Base-by-base conservation (phyloP, 2,888 invertebrate genomes). In the Apodemia hepburni region DNA sequence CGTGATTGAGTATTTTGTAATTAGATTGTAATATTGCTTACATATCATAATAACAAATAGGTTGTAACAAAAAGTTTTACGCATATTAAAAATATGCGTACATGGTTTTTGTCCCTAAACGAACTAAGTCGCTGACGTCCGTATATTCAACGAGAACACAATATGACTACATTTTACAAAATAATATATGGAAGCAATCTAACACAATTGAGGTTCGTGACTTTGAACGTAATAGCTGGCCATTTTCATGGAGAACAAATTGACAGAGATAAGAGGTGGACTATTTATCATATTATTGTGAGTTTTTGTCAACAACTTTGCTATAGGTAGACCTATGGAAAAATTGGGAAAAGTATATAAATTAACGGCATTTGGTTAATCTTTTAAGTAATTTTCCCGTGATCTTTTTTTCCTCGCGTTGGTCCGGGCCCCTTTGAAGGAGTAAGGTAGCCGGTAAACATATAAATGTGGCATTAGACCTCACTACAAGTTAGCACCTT, bases 151-250 rank as follows among this genome's bases (percentile, higher is more conserved):
- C 17, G 47, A 7, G 47, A 47, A 17, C 47, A 47, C 8, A 47
- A 47, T 42, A 42, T n/a, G 47, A 17, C n/a, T 47, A 47, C 17
- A 8, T 47, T 47, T 47, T 17, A 47, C 17, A 47, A 8, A 17
- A 47, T 47, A 47, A 47, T 47, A 47, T 47, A 54, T 54, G 15
- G 54, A 18, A 54, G 27, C 27, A 54, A 54, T 54, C 54, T 54
- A 54, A 27, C 27, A 54, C 54, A 54, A 54, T 54, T 27, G 54
- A 27, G 22, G 54, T 54, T 54, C 54, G 27, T 54, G 54, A 54
- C 54, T 54, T 15, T 11, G 54, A 27, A 54, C 27, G 22, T 54
- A 54, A 54, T 54, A 17, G 54, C 54, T 12, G 54, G 22, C 15
- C 5, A 54, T 54, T 54, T 54, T 54, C 27, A 54, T 22, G 22